Percentiles rank a stretch among this genome's conserved stretches.
Conservation (phyloP, 2,797 vertebrate species). For the Lithobates sylvaticus region DNA sequence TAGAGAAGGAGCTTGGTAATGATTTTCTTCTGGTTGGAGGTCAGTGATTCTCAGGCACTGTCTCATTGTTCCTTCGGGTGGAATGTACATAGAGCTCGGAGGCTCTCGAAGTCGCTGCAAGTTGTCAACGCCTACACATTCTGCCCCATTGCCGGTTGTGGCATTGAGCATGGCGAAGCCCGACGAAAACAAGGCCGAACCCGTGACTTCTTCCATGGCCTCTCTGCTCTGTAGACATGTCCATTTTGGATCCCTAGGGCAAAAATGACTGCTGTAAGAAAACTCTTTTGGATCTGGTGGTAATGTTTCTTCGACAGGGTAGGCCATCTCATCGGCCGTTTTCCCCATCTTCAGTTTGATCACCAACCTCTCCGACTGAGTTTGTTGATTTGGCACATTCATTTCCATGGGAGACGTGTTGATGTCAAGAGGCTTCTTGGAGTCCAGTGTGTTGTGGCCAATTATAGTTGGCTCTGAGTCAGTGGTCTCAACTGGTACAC, state of each 20-base stretch:
- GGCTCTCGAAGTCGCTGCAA: slow-evolving; percentile 68
- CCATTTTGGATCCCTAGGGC: slow-evolving; percentile 24
- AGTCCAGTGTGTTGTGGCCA: not conserved
- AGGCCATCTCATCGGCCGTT: slow-evolving; percentile 60
- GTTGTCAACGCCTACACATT: slow-evolving; percentile 27
- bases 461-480: not conserved
- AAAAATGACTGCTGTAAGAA: slow-evolving; percentile 27
- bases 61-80: slow-evolving; percentile 59
- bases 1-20: slow-evolving; percentile 22
- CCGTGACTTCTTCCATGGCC: slow-evolving; percentile 34
- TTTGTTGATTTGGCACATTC: slow-evolving; percentile 38
- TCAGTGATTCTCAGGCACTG: not conserved
- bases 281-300: slow-evolving; percentile 57
- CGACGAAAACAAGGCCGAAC: slow-evolving; percentile 12
- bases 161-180: slow-evolving; percentile 64
- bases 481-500: not conserved
- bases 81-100: slow-evolving; percentile 73
- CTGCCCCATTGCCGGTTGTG: slow-evolving; percentile 40
- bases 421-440: not conserved
- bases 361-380: slow-evolving; percentile 68
- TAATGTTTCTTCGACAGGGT: slow-evolving; percentile 72
- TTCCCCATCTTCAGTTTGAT: slow-evolving; percentile 67
- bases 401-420: slow-evolving; percentile 7
- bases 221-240: slow-evolving; percentile 16
- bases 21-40: slow-evolving; percentile 36